Base-by-base conservation (phyloP, 2,888 invertebrate species). In the Platynereis dumerilii region DNA sequence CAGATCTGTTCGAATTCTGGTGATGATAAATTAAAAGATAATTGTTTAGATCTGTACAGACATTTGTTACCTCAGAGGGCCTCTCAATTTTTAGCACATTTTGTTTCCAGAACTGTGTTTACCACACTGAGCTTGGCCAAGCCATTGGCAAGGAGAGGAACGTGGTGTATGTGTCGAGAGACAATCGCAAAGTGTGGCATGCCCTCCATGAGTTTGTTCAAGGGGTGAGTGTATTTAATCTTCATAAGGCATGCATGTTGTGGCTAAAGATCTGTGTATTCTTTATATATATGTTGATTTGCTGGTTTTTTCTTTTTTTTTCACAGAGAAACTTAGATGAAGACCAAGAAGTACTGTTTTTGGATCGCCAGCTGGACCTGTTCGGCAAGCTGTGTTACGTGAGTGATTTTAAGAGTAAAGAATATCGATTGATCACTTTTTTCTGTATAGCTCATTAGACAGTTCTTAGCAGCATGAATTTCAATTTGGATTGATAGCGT, bases 361-460 rank as follows among this genome's bases (percentile, higher is more conserved):
- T 83, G 57, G 80, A 80, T 60, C 77, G 80, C 60, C 83, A 83
- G 68, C 70, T 83, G 45, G 78, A 80, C 48, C 69, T 83, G 62
- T 82, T 82, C 68, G 80, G 80, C 22, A 79, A 78, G 68, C 74
- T 83, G 12, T 81, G 81, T 71, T 74, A 78, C 67, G 82, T 82
- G 69, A 76, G 81, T 76, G 28, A 24, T 17, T 22, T 22, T n/a
- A n/a, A n/a, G n/a, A n/a, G n/a, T n/a, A n/a, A n/a, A n/a, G n/a
- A n/a, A n/a, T n/a, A n/a, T n/a, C n/a, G n/a, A n/a, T n/a, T n/a
- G n/a, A n/a, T n/a, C n/a, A 10, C 28, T n/a, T n/a, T n/a, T n/a
- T n/a, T n/a, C n/a, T n/a, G n/a, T n/a, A n/a, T n/a, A n/a, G n/a
- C n/a, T n/a, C n/a, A n/a, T n/a, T n/a, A n/a, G n/a, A n/a, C n/a